These are phyloP conservation scores for Pseudochromis fuscus DNA, from an alignment of 2,797 vertebrate genomes.

Conservation along the genomic window DNA sequence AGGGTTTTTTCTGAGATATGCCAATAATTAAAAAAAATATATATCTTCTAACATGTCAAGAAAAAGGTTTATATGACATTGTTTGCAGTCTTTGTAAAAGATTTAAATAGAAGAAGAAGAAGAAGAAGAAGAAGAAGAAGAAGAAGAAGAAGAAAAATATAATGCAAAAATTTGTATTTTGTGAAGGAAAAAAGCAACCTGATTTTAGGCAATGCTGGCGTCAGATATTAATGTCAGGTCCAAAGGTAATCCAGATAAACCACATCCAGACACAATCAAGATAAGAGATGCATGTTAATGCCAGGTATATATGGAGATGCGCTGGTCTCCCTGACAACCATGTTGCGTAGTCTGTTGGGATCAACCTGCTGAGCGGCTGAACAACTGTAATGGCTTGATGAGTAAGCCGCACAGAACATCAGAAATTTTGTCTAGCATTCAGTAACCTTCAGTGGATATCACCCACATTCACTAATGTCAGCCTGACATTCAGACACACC, in stretches of 20 bases:
- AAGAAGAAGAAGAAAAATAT: constrained; percentile 10
- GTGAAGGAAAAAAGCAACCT: constrained; percentile 35
- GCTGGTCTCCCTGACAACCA: constrained; percentile 66
- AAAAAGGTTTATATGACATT: not conserved
- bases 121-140: constrained; percentile 1
- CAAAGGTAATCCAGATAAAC: constrained; percentile 69
- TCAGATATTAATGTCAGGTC: constrained; percentile 61
- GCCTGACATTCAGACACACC: constrained; percentile 56
- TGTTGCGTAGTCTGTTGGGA: constrained; percentile 43
- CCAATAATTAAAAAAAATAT: not conserved
- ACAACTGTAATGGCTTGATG: constrained; percentile 59
- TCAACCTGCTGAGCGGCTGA: constrained; percentile 44
- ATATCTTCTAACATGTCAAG: no score
- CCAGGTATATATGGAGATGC: constrained; percentile 19
- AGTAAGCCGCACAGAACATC: constrained; percentile 47
- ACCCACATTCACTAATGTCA: constrained; percentile 35
- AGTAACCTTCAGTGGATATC: constrained; percentile 52
- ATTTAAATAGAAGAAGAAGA: constrained; percentile 1
- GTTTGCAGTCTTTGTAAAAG: not conserved
- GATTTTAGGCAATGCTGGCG: constrained; percentile 34
- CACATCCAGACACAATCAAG: constrained; percentile 46
- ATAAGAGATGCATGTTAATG: constrained; percentile 61
- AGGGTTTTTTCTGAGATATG: not conserved
- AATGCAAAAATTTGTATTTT: constrained; percentile 22
- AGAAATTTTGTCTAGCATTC: constrained; percentile 42